A percentile compares a stretch with the other conserved stretches of the same genome.
These are phyloP conservation scores for Sphyrna mokarran DNA, from an alignment of 2,113 vertebrate genomes.

Conservation along the genomic window DNA sequence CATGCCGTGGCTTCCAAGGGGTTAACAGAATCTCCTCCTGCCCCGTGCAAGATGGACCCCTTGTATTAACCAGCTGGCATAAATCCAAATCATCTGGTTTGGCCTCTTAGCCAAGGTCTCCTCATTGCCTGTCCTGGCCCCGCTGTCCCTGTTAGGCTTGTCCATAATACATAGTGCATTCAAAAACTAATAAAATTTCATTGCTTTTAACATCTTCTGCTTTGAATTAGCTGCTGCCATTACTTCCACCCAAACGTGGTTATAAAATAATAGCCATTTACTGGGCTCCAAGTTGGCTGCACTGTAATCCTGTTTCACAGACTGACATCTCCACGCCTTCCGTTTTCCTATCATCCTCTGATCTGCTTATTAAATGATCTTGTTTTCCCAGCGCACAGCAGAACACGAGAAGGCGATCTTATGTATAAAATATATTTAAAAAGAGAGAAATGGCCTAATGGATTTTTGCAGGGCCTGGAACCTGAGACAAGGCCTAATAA, in stretches of 20 bases:
- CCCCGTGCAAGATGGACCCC: slow-evolving; percentile 21
- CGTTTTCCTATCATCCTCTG: slow-evolving; percentile 38
- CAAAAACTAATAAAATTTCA: slow-evolving; percentile 42
- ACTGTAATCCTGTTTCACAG: slow-evolving; percentile 39
- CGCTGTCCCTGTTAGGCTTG: slow-evolving; percentile 41
- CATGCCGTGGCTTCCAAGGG: not conserved
- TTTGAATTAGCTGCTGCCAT: slow-evolving; percentile 49
- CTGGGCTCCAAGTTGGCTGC: slow-evolving; percentile 44
- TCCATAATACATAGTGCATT: slow-evolving; percentile 43
- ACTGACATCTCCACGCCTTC: slow-evolving; percentile 40
- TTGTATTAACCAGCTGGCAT: slow-evolving; percentile 36
- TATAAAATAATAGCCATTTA: slow-evolving; percentile 49
- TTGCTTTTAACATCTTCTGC: slow-evolving; percentile 44
- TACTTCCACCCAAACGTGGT: slow-evolving; percentile 46
- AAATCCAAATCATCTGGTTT: slow-evolving; percentile 41
- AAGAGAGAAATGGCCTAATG: not conserved
- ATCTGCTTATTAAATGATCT: slow-evolving; percentile 44
- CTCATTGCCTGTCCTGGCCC: slow-evolving; percentile 38
- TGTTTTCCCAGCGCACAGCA: slow-evolving; percentile 42
- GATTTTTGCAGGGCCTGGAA: not conserved
- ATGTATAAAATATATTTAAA: not conserved
- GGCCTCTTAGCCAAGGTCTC: slow-evolving; percentile 41
- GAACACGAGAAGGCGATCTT: not conserved
- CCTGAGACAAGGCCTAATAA: not conserved
- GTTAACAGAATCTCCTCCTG: slow-evolving; percentile 31